Evolutionary conservation across 1,140 invertebrate genomes (phyloP), one percentile per base, ranked within the genome.

Genomic region (Musca domestica): DNA sequence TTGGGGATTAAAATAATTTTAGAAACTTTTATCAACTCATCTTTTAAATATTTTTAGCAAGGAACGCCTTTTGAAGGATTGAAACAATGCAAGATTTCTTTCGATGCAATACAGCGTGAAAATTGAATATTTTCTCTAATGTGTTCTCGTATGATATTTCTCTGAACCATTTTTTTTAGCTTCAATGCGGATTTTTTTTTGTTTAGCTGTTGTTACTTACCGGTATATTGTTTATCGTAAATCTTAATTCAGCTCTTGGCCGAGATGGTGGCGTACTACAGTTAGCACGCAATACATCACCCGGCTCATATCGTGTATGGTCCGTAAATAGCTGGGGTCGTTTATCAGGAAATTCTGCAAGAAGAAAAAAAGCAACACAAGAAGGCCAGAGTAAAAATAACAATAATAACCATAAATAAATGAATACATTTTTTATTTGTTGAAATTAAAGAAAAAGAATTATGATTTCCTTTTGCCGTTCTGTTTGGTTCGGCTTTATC

Each of bases 201-300:
- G 19, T 48, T 25, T 48, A 17, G 20, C 2, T 34, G 3, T 23
- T 54, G 51, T 54, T 27, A 88, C 89, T 91, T 84, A 93, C 92
- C 83, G 87, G 85, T 72, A 87, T 83, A 72, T 88, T 87, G 75
- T 94, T 94, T 73, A 94, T 86, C 73, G 87, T 86, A 83, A 93
- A 92, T 46, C 85, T 87, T 49, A 93, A 82, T 49, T 86, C 84
- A 27, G 87, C 84, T 9, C 88, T 85, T 9, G 91, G 91, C 64
- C 87, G 83, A n/a, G 91, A 91, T 2, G 88, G 85, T 25, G 87
- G 85, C n/a, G 90, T 88, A 63, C 87, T 89, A 81, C 92, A 94
- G 78, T 91, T 91, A 41, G 89, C 91, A 73, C 86, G 82, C 30
- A 94, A 83, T 25, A 88, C 81, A 74, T 94, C 91, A 3, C 91